Conservation (phyloP, 1,140 invertebrate genomes). For the Lordiphosa stackelbergi region DNA sequence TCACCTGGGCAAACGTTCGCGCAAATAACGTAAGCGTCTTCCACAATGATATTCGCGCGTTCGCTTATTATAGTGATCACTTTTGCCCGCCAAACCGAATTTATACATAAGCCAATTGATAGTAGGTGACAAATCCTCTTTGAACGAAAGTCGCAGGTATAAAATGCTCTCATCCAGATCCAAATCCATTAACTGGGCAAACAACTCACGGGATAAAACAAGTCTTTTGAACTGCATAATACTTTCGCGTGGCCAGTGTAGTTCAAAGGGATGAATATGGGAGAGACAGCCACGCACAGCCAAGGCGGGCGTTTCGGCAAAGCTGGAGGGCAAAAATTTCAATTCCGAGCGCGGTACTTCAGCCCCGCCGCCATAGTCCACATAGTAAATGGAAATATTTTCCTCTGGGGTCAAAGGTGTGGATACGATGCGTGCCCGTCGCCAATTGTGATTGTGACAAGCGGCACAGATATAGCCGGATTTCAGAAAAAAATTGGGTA, state of each 20-base stretch:
- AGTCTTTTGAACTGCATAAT: background rate
- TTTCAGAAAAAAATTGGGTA: conserved; percentile 11
- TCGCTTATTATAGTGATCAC: conserved; percentile 5
- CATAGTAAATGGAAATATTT: conserved; percentile 16
- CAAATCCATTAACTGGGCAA: conserved; percentile 16
- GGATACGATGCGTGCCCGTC: conserved; percentile 19
- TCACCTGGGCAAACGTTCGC: conserved; percentile 41
- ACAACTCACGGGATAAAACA: background rate
- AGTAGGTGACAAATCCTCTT: rapidly evolving
- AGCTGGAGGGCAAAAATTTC: conserved; percentile 2
- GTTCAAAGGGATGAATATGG: conserved; percentile 26
- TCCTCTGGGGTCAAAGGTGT: background rate
- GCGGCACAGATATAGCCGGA: conserved; percentile 30
- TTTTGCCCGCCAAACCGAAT: conserved; percentile 18
- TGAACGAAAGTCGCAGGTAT: conserved; percentile 1
- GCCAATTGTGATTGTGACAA: background rate
- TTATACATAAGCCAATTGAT: conserved; percentile 19
- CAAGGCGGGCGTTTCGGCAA: conserved; percentile 4
- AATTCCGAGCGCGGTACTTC: conserved; percentile 1
- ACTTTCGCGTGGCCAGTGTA: conserved; percentile 19
- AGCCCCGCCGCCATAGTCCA: conserved; percentile 26
- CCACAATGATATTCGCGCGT: conserved; percentile 1
- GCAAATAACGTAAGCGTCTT: conserved; percentile 32
- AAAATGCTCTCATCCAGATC: conserved; percentile 20
- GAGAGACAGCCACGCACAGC: conserved; percentile 29